These are phyloP conservation scores for Laupala kohalensis DNA, from an alignment of 1,140 invertebrate species.

Conservation along the genomic window DNA sequence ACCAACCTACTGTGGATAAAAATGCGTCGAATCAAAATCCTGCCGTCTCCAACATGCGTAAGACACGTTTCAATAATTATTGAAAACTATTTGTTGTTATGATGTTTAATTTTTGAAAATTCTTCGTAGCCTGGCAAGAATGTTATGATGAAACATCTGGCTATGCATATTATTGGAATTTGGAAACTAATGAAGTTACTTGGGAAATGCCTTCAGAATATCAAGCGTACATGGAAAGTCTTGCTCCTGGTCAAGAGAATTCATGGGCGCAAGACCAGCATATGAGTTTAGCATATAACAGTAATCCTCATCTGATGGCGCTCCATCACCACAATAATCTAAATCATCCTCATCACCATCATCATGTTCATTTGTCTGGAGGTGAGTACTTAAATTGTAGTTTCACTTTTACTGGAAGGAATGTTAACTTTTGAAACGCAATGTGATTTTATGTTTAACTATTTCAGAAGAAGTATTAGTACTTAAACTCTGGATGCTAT, in stretches of 20 bases:
- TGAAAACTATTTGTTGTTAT: no score
- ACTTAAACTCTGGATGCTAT: no score
- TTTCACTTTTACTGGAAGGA: neutral
- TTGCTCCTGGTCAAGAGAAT: neutral
- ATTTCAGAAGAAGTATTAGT: no score
- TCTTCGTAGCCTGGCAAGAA: slow-evolving; percentile 47
- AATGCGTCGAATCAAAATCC: no score
- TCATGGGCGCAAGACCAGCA: neutral
- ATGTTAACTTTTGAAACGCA: no score
- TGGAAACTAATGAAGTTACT: slow-evolving; percentile 52
- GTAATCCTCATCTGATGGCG: neutral
- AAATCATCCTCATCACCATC: neutral
- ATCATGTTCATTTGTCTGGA: neutral
- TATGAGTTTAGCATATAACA: neutral
- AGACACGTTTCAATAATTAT: no score
- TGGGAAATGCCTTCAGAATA: slow-evolving; percentile 53
- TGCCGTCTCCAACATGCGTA: no score
- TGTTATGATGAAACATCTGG: slow-evolving; percentile 52
- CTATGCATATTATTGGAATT: slow-evolving; percentile 62
- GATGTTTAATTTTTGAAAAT: no score
- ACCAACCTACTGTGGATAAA: no score
- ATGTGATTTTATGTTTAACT: no score
- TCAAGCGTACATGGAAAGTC: slow-evolving; percentile 15
- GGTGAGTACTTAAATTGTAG: no score
- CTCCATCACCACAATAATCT: neutral